phyloP scores from a whole-genome alignment of 2,888 invertebrate species.

The Venusia cambrica region DNA sequence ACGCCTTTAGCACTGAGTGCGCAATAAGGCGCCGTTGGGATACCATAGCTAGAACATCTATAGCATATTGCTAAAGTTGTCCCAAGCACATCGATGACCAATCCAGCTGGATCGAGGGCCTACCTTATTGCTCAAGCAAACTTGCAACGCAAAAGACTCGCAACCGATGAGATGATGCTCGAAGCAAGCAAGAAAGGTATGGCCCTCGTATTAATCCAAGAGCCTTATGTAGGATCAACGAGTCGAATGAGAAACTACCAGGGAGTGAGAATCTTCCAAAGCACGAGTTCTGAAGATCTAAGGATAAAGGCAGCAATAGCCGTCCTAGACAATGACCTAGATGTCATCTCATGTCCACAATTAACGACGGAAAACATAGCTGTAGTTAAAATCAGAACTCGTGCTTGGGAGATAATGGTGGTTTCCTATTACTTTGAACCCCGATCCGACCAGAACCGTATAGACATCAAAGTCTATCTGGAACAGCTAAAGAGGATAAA shows the following conservation, averaged over 20 bases:
- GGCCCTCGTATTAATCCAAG: slow-evolving; percentile 9
- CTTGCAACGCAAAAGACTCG: neutral
- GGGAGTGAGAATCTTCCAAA: slow-evolving; percentile 9
- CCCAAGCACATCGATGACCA: too few relatives aligned
- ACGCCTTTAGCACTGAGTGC: too few relatives aligned
- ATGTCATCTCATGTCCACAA: neutral
- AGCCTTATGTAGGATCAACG: too few relatives aligned
- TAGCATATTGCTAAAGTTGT: too few relatives aligned
- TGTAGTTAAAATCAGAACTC: neutral
- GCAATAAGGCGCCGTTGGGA: too few relatives aligned
- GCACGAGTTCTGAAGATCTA: neutral
- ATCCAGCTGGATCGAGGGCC: too few relatives aligned
- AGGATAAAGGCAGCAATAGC: slow-evolving; percentile 10
- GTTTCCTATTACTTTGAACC: neutral
- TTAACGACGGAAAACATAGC: too few relatives aligned
- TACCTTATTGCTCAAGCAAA: too few relatives aligned
- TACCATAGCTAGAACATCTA: too few relatives aligned
- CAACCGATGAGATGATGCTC: neutral
- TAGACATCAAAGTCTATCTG: too few relatives aligned
- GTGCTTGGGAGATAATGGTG: neutral
- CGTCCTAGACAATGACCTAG: neutral
- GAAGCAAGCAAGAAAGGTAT: neutral
- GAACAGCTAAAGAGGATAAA: too few relatives aligned
- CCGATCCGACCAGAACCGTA: neutral
- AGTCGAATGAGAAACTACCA: too few relatives aligned